Base-by-base conservation (phyloP, 2,888 invertebrate species). In the Podotricha telesiphe region DNA sequence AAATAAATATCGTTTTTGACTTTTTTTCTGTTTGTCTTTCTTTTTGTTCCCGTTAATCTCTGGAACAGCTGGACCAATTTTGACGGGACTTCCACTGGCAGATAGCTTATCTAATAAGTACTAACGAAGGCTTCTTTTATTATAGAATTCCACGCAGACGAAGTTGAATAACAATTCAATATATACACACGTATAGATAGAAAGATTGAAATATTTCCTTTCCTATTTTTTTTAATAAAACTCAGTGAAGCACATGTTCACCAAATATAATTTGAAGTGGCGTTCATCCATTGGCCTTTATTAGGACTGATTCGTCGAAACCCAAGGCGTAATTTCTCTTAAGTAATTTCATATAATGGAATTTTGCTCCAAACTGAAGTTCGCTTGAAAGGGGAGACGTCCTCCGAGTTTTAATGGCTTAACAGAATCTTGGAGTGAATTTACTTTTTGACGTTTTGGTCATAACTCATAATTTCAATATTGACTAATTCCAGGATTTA, bases 311-410 rank as follows among this genome's bases (percentile, higher is more conserved):
- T 75, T 72, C 68, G 51, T 67, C 55, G 74, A 74, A 72, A 71
- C 72, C 74, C 71, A 34, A 73, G 65, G 51, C 71, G 71, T 71
- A 75, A 75, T 74, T 74, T 72, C 70, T 67, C 71, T 73, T 74
- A 73, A 75, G 71, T 71, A 74, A 77, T 75, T 75, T 73, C 67
- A 73, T 74, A 71, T 75, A 75, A 77, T 75, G 70, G 73, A 75
- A 77, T 77, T 75, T 76, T 71, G 70, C 70, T 73, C 70, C 68
- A 74, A 75, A 72, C 70, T 71, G 65, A 67, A 77, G 67, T 74
- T 76, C 65, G 61, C 53, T 65, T 71, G 70, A 74, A 74, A 74
- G 72, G 69, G 72, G 72, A 73, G 71, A 73, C 69, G 71, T 64
- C 68, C 75, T 72, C 67, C 70, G 70, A 77, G 76, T 76, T 75